Percentiles rank a stretch among this genome's conserved stretches.
Conservation (phyloP, 2,888 invertebrate species). For the Dendrolimus pini region DNA sequence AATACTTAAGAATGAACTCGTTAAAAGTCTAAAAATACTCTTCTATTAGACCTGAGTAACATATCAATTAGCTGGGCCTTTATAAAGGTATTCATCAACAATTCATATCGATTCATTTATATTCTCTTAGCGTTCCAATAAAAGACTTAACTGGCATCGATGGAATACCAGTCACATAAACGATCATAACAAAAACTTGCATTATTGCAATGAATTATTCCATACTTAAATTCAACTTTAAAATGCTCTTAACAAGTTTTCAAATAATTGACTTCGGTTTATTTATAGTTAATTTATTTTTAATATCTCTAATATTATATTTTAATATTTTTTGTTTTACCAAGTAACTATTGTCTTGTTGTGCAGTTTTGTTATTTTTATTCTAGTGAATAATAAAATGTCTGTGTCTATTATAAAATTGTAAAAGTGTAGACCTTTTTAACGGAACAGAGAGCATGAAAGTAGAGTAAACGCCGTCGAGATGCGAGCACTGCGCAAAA, state of each 20-base stretch:
- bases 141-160: not conserved
- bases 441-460: too few relatives aligned
- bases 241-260: not conserved
- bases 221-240: slow-evolving; percentile 4
- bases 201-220: not conserved
- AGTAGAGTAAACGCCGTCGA: too few relatives aligned
- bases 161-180: not conserved
- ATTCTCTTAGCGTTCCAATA: not conserved
- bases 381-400: too few relatives aligned
- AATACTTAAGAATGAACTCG: not conserved
- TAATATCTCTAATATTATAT: too few relatives aligned
- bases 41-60: not conserved
- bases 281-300: too few relatives aligned
- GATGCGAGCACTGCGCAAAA: too few relatives aligned
- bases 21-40: not conserved
- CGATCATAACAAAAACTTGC: not conserved
- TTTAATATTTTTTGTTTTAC: too few relatives aligned
- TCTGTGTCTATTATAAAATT: too few relatives aligned
- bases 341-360: too few relatives aligned
- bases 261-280: too few relatives aligned
- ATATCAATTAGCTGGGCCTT: not conserved
- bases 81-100: not conserved
- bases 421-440: too few relatives aligned
- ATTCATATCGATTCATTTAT: not conserved
- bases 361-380: too few relatives aligned